A percentile compares a stretch with the other conserved stretches of the same genome.
phyloP scores from a whole-genome alignment of 1,140 invertebrate genomes.

The Drosophila paulistorum region DNA sequence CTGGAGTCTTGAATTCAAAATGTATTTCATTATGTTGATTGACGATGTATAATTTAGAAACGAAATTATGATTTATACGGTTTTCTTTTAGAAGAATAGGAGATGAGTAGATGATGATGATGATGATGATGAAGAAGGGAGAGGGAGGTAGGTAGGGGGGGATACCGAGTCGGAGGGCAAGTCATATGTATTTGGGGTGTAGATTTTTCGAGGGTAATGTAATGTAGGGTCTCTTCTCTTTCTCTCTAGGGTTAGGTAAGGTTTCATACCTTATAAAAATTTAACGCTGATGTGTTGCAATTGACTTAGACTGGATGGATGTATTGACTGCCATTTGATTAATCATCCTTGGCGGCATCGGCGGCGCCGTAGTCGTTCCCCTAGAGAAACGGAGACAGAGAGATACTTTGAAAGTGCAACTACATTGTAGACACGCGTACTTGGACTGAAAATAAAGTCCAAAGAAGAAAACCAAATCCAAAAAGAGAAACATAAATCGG shows the following conservation, averaged over 20 bases:
- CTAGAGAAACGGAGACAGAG: background rate
- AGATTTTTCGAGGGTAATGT: background rate
- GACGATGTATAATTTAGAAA: constrained; percentile 77
- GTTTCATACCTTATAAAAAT: constrained; percentile 7
- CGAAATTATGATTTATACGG: constrained; percentile 78
- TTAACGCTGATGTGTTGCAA: constrained; percentile 67
- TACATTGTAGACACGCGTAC: constrained; percentile 67
- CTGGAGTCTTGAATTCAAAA: constrained; percentile 26
- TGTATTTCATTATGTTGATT: constrained; percentile 76
- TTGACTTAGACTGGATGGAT: constrained; percentile 5
- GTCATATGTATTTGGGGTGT: too few species aligned
- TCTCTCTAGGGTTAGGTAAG: constrained; percentile 2
- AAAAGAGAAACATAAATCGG: constrained; percentile 42
- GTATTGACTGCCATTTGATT: constrained; percentile 75
- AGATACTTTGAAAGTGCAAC: constrained; percentile 67
- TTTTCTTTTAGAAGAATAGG: constrained; percentile 43
- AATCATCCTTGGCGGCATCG: constrained; percentile 69
- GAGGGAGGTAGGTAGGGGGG: background rate
- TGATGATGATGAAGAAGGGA: background rate
- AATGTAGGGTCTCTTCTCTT: background rate
- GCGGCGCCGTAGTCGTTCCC: background rate
- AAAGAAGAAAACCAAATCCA: background rate
- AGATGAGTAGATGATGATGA: background rate
- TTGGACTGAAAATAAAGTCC: constrained; percentile 54
- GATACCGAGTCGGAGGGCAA: background rate